Conservation (phyloP, 2,888 invertebrate genomes). For the Boloria selene region DNA sequence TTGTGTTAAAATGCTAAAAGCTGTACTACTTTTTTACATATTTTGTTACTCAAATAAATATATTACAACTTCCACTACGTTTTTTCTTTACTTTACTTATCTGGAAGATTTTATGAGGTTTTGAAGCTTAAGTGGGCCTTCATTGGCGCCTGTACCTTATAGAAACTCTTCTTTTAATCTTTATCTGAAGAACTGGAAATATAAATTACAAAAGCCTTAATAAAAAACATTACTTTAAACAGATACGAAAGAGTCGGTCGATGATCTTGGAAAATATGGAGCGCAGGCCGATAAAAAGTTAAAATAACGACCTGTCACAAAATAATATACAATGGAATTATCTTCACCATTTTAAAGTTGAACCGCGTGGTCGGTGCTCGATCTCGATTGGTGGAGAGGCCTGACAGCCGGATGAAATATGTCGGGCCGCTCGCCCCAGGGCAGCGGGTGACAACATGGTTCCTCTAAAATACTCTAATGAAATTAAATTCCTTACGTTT, state of each 20-base stretch:
- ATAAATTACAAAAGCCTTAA: constrained; percentile 27
- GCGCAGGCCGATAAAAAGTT: constrained; percentile 71
- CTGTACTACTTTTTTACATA: too few relatives aligned
- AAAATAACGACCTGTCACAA: constrained; percentile 82
- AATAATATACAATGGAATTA: constrained; percentile 82
- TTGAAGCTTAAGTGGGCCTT: too few relatives aligned
- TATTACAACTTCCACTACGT: too few relatives aligned
- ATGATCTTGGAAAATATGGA: constrained; percentile 66
- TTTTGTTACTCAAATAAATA: too few relatives aligned
- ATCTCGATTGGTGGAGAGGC: constrained; percentile 64
- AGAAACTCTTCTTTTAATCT: not conserved
- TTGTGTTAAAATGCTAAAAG: too few relatives aligned
- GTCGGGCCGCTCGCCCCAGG: constrained; percentile 62
- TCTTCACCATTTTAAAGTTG: constrained; percentile 79
- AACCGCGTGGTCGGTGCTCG: constrained; percentile 60
- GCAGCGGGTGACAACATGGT: constrained; percentile 80
- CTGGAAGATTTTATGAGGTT: too few relatives aligned
- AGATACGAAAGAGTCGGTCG: constrained; percentile 38
- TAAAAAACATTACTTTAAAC: constrained; percentile 25
- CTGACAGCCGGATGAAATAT: constrained; percentile 80
- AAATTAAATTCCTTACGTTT: constrained; percentile 82
- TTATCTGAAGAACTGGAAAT: constrained; percentile 17
- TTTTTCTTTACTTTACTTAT: too few relatives aligned
- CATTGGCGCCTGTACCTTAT: too few relatives aligned
- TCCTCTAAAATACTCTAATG: constrained; percentile 78